Base-by-base conservation (phyloP, 37 sponge, comb jelly and placozoan genomes). In the Ephydatia muelleri region DNA sequence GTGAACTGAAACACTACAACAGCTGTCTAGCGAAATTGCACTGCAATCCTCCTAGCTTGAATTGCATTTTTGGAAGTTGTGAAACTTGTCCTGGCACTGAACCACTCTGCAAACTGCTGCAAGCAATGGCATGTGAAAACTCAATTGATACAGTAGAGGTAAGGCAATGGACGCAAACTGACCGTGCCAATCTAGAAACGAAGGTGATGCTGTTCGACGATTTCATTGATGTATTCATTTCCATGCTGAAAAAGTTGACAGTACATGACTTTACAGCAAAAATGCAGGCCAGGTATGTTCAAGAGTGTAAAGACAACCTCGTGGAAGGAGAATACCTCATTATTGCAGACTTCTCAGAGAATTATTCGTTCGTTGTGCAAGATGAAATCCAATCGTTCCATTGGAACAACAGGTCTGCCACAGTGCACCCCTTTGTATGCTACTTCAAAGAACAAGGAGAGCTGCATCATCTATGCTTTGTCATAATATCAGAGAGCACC, bases 311-410 rank as follows among this genome's bases (percentile, higher is more conserved):
- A 8, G 47, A 43, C 4, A 43, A 43, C 47, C 47, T 43, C 47
- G 8, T 8, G 47, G 47, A 43, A 43, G 47, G 47, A 11, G 69
- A 68, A 25, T 28, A 33, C 32, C 69, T 73, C 3, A 28, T 83
- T 2, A 72, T 35, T n/a, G 75, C 75, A 32, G 83, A 83, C 64
- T 83, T 38, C 75, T 72, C n/a, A n/a, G n/a, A n/a, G n/a, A n/a
- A n/a, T n/a, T n/a, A n/a, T n/a, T n/a, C n/a, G n/a, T 83, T 83
- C 28, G 34, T 83, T n/a, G 29, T 83, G 3, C 73, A 83, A 19
- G 83, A 83, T 22, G 83, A 39, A 40, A 70, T 40, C 8, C 82
- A 83, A 32, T 72, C 73, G n/a, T n/a, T n/a, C n/a, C n/a, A n/a
- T n/a, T n/a, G n/a, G n/a, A n/a, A n/a, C n/a, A n/a, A n/a, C n/a